Evolutionary conservation across 2,797 vertebrate species (phyloP).

Genomic region (Acanthurus tractus): DNA sequence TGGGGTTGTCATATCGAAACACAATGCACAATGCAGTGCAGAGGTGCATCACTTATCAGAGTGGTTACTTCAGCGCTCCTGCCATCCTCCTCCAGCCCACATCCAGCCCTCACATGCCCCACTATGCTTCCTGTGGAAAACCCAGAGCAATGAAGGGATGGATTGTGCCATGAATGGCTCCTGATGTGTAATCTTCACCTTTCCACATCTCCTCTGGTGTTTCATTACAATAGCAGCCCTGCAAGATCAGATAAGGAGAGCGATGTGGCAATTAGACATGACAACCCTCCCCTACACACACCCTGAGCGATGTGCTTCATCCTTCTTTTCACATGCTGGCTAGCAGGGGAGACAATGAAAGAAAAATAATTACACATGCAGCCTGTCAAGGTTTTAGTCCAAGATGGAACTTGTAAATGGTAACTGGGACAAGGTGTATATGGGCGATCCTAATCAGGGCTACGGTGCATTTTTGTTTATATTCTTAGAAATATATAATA

Average conservation of each 20-base stretch:
- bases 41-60: constrained; percentile 75
- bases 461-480: too few species aligned
- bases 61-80: constrained; percentile 76
- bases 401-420: too few species aligned
- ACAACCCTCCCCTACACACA: constrained; percentile 37
- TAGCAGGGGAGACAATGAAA: neutral
- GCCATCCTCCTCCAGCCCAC: constrained; percentile 67
- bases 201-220: constrained; percentile 69
- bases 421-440: too few species aligned
- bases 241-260: constrained; percentile 77
- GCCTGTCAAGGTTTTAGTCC: constrained; percentile 7
- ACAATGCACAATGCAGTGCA: constrained; percentile 75
- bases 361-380: constrained; percentile 5
- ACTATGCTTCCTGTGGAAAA: constrained; percentile 77
- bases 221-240: constrained; percentile 75
- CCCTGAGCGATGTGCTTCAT: constrained; percentile 47
- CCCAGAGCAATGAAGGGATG: constrained; percentile 69
- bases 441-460: too few species aligned
- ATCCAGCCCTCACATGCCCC: constrained; percentile 77
- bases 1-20: constrained; percentile 61
- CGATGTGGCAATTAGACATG: constrained; percentile 66
- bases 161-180: constrained; percentile 75
- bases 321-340: constrained; percentile 37
- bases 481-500: too few species aligned
- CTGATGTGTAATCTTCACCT: constrained; percentile 76